phyloP scores from a whole-genome alignment of 2,113 vertebrate genomes.

The Hippocampus guttulatus region DNA sequence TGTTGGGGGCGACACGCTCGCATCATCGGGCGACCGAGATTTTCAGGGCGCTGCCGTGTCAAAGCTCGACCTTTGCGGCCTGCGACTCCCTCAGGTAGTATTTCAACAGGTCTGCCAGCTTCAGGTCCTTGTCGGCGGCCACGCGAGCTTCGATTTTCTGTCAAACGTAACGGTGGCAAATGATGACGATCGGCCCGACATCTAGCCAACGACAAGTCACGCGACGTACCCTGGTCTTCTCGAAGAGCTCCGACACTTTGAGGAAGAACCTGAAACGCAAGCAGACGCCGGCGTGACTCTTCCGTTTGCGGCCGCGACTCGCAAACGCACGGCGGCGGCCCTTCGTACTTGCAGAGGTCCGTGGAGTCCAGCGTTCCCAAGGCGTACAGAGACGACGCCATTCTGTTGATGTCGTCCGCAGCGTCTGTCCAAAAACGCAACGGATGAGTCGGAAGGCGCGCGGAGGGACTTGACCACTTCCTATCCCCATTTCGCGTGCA shows the following conservation, averaged over 20 bases:
- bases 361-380: constrained; percentile 97
- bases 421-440: constrained; percentile 72
- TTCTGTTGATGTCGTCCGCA: constrained; percentile 97
- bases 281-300: background rate
- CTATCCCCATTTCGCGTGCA: no score
- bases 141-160: constrained; percentile 97
- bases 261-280: constrained; percentile 83
- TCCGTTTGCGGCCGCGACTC: rapidly evolving
- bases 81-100: constrained; percentile 98
- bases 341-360: constrained; percentile 93
- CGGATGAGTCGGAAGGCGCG: no score
- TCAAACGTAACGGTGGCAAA: background rate
- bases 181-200: background rate
- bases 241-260: constrained; percentile 95
- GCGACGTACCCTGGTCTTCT: constrained; percentile 91
- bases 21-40: background rate
- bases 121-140: constrained; percentile 95
- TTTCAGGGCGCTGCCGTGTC: no score
- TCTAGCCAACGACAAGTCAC: no score
- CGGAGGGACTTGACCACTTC: no score
- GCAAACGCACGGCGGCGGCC: background rate
- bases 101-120: constrained; percentile 94
- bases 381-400: constrained; percentile 90
- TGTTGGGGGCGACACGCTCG: constrained; percentile 38
- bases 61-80: constrained; percentile 86